Evolutionary conservation across 2,113 vertebrate species (phyloP).

Genomic region (Grallaria varia): DNA sequence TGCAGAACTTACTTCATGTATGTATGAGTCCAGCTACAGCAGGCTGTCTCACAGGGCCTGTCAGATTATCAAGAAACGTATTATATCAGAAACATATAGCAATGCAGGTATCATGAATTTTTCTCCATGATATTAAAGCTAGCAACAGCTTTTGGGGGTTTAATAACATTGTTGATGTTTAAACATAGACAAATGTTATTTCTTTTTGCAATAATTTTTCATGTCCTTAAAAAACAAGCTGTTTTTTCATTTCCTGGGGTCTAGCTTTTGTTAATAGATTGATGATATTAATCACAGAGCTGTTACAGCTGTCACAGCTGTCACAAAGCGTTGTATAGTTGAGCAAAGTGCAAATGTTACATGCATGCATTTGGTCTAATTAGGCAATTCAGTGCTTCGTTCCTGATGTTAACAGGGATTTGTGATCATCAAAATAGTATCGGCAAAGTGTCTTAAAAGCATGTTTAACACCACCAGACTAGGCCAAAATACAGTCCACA

Average conservation of each 20-base stretch:
- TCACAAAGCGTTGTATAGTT: background rate
- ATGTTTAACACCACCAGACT: background rate
- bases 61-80: background rate
- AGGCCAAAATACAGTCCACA: background rate
- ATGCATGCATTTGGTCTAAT: background rate
- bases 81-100: background rate
- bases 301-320: background rate
- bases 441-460: background rate
- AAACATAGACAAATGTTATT: background rate
- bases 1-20: background rate
- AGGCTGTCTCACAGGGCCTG: background rate
- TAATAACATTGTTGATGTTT: background rate
- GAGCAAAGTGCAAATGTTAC: background rate
- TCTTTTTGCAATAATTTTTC: background rate
- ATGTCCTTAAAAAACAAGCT: background rate
- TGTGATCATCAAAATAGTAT: background rate
- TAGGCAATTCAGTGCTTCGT: background rate
- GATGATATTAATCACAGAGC: background rate
- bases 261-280: conserved; percentile 16
- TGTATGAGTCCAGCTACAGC: background rate
- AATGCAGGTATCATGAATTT: background rate
- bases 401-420: background rate
- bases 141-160: background rate
- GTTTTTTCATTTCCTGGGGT: background rate
- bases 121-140: background rate